These are phyloP conservation scores for Chaetodon auriga DNA, from an alignment of 2,113 vertebrate species.

Conservation along the genomic window DNA sequence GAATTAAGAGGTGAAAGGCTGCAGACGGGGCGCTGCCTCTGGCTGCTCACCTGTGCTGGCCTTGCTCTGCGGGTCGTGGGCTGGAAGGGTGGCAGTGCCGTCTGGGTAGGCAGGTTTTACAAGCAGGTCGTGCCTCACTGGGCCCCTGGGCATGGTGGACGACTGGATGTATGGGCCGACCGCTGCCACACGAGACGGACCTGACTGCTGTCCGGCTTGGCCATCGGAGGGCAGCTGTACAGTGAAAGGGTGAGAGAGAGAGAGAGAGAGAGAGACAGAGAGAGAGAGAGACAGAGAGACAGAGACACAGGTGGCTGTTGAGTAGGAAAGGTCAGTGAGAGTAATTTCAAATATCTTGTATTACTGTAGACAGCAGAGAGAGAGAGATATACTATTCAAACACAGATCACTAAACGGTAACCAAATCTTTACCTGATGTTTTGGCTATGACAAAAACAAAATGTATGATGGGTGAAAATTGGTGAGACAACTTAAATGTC, in stretches of 20 bases:
- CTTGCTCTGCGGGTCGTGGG: conserved; percentile 80
- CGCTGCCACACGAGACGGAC: conserved; percentile 92
- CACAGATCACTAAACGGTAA: conserved; percentile 3
- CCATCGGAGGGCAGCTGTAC: conserved; percentile 86
- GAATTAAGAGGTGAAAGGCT: not conserved
- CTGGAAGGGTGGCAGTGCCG: conserved; percentile 83
- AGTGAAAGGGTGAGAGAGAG: not conserved
- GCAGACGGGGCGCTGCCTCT: not conserved
- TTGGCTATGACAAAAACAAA: not conserved
- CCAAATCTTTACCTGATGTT: not conserved
- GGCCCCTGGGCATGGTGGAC: conserved; percentile 93
- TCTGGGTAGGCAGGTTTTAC: conserved; percentile 93
- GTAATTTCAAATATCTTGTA: not conserved
- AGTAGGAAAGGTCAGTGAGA: not conserved
- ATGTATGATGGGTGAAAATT: not conserved
- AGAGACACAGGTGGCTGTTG: no score
- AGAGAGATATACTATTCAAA: not conserved
- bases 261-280: not conserved
- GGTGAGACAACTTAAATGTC: not conserved
- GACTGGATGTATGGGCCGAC: conserved; percentile 98
- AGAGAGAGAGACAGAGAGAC: not conserved
- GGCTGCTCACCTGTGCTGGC: conserved; percentile 67
- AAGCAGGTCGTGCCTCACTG: conserved; percentile 89
- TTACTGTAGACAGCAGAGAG: not conserved
- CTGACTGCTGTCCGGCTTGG: conserved; percentile 84